These are phyloP conservation scores for Elymnias hypermnestra DNA, from an alignment of 1,140 invertebrate genomes.

Conservation along the genomic window DNA sequence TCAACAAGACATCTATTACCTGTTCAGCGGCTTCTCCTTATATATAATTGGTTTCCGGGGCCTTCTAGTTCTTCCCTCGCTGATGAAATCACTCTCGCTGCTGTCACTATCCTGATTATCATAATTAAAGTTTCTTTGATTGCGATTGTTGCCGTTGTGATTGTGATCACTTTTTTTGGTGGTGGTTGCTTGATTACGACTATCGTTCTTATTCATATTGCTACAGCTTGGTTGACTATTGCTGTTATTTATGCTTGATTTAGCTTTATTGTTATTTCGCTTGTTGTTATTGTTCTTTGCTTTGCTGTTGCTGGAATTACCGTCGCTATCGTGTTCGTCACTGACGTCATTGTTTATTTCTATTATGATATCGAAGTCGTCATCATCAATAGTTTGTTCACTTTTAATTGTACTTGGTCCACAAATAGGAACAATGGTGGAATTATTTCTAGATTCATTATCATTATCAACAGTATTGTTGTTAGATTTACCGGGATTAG, in stretches of 20 bases:
- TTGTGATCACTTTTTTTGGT: background rate
- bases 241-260: too few species aligned
- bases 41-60: slow-evolving; percentile 42
- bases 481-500: background rate
- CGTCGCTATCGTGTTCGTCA: background rate
- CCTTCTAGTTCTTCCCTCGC: slow-evolving; percentile 37
- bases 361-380: too few species aligned
- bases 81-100: slow-evolving; percentile 25
- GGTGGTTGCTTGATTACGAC: background rate
- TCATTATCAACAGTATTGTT: background rate
- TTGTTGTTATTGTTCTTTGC: slow-evolving; percentile 2
- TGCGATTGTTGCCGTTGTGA: slow-evolving; percentile 11
- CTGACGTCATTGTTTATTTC: background rate
- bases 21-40: slow-evolving; percentile 58
- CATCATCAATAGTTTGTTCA: too few species aligned
- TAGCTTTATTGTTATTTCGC: background rate
- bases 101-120: slow-evolving; percentile 21
- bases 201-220: too few species aligned
- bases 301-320: slow-evolving; percentile 11
- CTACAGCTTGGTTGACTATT: too few species aligned
- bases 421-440: too few species aligned
- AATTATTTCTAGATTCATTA: too few species aligned
- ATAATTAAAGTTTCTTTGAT: slow-evolving; percentile 10
- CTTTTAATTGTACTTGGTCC: too few species aligned
- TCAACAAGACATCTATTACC: slow-evolving; percentile 32